These are phyloP conservation scores for Mormyrus proboscirostris DNA, from an alignment of 2,797 vertebrate genomes.

Conservation along the genomic window DNA sequence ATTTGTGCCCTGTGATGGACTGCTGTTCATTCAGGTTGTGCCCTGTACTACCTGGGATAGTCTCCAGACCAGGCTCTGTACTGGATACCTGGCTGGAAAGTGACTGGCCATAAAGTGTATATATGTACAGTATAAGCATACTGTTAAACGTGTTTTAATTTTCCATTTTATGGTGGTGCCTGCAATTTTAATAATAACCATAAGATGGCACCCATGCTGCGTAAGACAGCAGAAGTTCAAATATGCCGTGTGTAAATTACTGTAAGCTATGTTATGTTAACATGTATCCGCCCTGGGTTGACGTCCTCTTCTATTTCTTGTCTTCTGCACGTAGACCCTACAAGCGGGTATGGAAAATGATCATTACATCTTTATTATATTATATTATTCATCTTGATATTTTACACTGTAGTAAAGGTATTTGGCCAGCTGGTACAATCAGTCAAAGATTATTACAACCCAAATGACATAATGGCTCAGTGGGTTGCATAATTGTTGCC, in stretches of 20 bases:
- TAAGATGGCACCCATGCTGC: background rate
- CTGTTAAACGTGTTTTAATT: background rate
- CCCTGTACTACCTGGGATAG: background rate
- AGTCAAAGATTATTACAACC: background rate
- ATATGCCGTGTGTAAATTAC: background rate
- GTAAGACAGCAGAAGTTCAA: background rate
- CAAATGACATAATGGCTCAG: background rate
- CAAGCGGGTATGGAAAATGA: background rate
- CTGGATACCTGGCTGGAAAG: background rate
- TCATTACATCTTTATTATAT: background rate
- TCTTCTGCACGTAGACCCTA: background rate
- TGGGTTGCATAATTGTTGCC: background rate
- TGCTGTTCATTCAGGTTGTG: background rate
- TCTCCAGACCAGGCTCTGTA: background rate
- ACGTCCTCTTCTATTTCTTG: background rate
- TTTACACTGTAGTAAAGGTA: background rate
- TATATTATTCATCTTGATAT: background rate
- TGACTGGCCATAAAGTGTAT: background rate
- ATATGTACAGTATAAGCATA: background rate
- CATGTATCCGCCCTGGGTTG: background rate
- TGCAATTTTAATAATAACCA: background rate
- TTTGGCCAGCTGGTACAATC: background rate
- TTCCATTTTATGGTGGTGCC: background rate
- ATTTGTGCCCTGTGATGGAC: background rate
- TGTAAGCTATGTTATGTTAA: background rate